Conservation (phyloP, 30 jellyfish, hydroid and myxozoan species). For the Hydractinia symbiolongicarpus region DNA sequence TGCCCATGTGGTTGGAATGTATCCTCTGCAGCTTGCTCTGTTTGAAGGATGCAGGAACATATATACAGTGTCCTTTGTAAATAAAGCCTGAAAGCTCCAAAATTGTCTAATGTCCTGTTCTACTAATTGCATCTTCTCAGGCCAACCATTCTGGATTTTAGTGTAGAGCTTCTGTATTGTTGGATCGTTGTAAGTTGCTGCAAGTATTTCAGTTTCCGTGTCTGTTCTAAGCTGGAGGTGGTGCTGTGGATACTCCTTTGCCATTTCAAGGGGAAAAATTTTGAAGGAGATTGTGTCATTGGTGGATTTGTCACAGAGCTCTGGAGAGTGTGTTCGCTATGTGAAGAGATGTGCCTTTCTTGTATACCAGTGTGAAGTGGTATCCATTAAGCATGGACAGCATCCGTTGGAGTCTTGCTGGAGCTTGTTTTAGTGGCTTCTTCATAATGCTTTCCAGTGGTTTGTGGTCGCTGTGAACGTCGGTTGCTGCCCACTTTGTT, state of each 20-base stretch:
- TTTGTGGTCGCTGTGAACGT: not conserved
- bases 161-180: not conserved
- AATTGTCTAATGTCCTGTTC: not conserved
- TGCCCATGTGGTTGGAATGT: conserved; percentile 29
- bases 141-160: no score
- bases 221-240: not conserved
- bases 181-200: not conserved
- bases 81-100: conserved; percentile 3
- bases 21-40: not conserved
- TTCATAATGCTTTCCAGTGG: conserved; percentile 22
- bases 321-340: conserved; percentile 4
- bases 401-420: conserved; percentile 14
- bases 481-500: not conserved
- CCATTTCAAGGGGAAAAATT: not conserved
- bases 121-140: no score
- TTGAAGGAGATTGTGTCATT: not conserved
- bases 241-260: not conserved
- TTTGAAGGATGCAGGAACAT: not conserved
- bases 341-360: conserved; percentile 9
- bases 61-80: conserved; percentile 23
- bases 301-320: not conserved
- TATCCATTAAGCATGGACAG: conserved; percentile 12
- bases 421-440: conserved; percentile 29
- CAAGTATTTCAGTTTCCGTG: conserved; percentile 5
- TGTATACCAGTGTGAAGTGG: not conserved